A percentile compares a stretch with the other conserved stretches of the same genome.
Conservation (phyloP, 2,797 vertebrate genomes). For the Acanthurus lineatus region DNA sequence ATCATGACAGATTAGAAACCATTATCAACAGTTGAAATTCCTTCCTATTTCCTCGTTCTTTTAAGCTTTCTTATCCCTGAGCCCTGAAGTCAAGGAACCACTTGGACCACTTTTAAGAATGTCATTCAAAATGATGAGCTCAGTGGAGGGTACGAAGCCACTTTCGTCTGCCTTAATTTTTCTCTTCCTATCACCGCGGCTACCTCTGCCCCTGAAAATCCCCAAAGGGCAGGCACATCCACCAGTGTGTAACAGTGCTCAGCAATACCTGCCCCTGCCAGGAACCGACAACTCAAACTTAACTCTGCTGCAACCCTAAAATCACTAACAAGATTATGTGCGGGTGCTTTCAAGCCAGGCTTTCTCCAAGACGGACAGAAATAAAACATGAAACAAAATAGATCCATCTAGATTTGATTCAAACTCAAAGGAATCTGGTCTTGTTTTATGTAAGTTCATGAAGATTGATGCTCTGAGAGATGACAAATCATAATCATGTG, state of each 20-base stretch:
- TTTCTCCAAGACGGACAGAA: conserved; percentile 31
- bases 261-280: conserved; percentile 64
- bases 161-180: conserved; percentile 52
- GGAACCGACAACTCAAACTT: conserved; percentile 68
- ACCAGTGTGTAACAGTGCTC: conserved; percentile 52
- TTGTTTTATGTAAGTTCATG: conserved; percentile 40
- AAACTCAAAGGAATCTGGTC: conserved; percentile 31
- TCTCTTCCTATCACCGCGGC: conserved; percentile 44
- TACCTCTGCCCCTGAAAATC: conserved; percentile 56
- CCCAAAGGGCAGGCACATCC: conserved; percentile 46
- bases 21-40: conserved; percentile 44
- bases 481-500: conserved; percentile 64
- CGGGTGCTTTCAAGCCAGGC: conserved; percentile 50
- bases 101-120: conserved; percentile 44
- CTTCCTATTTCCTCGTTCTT: conserved; percentile 13
- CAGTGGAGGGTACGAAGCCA: conserved; percentile 41
- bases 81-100: conserved; percentile 38
- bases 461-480: conserved; percentile 36
- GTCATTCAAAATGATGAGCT: conserved; percentile 67
- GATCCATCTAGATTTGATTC: conserved; percentile 31
- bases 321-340: conserved; percentile 64
- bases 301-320: conserved; percentile 51
- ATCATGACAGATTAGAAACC: conserved; percentile 36
- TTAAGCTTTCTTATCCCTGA: conserved; percentile 4
- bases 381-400: conserved; percentile 27